These are phyloP conservation scores for Menura novaehollandiae DNA, from an alignment of 2,113 vertebrate species.

Conservation along the genomic window DNA sequence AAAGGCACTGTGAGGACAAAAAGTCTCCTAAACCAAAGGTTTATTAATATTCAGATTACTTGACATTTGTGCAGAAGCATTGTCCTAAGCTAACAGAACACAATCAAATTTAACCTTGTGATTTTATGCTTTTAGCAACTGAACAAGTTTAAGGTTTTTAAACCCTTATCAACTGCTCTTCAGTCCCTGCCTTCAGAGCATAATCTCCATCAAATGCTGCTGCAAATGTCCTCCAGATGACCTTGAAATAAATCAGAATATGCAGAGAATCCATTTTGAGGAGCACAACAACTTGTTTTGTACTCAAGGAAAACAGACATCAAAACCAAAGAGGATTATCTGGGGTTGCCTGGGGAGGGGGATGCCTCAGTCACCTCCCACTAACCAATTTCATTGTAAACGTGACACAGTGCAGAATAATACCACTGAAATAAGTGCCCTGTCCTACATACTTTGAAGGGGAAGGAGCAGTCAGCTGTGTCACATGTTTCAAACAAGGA, in stretches of 20 bases:
- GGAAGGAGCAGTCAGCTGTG: constrained; percentile 2
- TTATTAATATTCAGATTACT: constrained; percentile 52
- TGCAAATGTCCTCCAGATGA: constrained; percentile 23
- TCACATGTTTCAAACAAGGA: background rate
- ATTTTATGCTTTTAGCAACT: background rate
- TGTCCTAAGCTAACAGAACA: background rate
- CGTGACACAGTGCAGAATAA: background rate
- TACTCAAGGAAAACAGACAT: background rate
- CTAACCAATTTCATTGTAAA: background rate
- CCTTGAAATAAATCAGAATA: constrained; percentile 38
- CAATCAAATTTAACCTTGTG: background rate
- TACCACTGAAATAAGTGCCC: background rate
- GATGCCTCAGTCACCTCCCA: background rate
- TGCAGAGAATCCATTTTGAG: background rate
- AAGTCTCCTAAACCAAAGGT: background rate
- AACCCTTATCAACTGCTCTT: constrained; percentile 40
- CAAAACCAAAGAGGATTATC: background rate
- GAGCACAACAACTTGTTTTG: background rate
- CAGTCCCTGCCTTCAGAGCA: constrained; percentile 15
- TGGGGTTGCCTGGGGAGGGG: background rate
- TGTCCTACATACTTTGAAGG: background rate
- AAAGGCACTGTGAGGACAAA: background rate
- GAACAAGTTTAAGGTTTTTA: constrained; percentile 2
- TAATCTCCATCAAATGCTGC: constrained; percentile 44
- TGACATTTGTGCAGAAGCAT: constrained; percentile 4